Evolutionary conservation across 2,888 invertebrate species (phyloP).

Genomic region (Leptinotarsa peninsularis): DNA sequence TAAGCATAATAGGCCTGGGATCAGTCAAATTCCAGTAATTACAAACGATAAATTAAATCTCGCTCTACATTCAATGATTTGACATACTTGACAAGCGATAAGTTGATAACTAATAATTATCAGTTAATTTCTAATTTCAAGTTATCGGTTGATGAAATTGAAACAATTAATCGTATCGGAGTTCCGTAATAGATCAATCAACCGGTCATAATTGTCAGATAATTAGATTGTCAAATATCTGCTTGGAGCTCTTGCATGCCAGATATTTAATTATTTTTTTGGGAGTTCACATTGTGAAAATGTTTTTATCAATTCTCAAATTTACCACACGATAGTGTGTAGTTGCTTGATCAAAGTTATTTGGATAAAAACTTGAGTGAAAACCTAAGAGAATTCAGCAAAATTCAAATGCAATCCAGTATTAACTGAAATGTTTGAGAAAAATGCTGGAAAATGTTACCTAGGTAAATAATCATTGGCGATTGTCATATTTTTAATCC

Average conservation of each 20-base stretch:
- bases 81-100: conserved; percentile 9
- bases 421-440: too few relatives aligned
- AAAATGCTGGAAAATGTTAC: too few relatives aligned
- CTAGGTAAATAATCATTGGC: too few relatives aligned
- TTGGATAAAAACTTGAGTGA: too few relatives aligned
- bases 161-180: not conserved
- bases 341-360: too few relatives aligned
- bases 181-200: not conserved
- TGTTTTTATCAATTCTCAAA: too few relatives aligned
- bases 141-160: not conserved
- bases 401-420: too few relatives aligned
- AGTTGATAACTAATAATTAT: not conserved
- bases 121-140: conserved; percentile 2
- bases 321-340: too few relatives aligned
- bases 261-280: not conserved
- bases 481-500: too few relatives aligned
- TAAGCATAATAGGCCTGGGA: not conserved
- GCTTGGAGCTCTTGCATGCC: too few relatives aligned
- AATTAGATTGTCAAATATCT: too few relatives aligned
- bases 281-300: not conserved
- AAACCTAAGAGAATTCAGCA: too few relatives aligned
- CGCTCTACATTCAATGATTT: not conserved
- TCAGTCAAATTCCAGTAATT: conserved; percentile 14
- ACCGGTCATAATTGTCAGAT: not conserved
- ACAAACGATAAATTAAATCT: conserved; percentile 4